Evolutionary conservation across 2,888 invertebrate genomes (phyloP).

Genomic region (Vandiemenella viatica): DNA sequence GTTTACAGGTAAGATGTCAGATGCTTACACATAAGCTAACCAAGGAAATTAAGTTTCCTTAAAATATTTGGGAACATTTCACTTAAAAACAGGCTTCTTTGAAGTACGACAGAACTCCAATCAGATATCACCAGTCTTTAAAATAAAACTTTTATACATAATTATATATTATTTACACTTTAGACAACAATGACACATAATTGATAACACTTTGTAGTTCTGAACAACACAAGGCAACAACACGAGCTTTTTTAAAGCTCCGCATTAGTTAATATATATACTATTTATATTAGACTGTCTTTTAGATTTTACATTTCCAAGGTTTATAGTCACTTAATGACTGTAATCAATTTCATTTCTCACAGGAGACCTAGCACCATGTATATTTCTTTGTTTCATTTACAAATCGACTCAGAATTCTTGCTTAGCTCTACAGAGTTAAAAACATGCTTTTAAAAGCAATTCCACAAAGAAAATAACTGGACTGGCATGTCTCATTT

Average conservation of each 20-base stretch:
- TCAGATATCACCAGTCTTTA: constrained; percentile 12
- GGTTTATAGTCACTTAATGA: constrained; percentile 12
- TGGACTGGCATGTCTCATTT: neutral
- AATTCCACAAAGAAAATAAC: neutral
- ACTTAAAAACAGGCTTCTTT: constrained; percentile 1
- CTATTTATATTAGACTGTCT: constrained; percentile 7
- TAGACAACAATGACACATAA: constrained; percentile 13
- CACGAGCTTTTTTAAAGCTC: constrained; percentile 14
- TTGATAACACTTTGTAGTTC: constrained; percentile 13
- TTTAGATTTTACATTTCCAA: constrained; percentile 3
- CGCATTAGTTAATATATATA: constrained; percentile 7
- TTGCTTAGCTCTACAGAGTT: neutral
- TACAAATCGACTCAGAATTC: neutral
- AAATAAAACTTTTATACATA: constrained; percentile 6
- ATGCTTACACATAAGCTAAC: too few species aligned
- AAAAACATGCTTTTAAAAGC: neutral
- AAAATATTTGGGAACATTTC: neutral
- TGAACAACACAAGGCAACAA: constrained; percentile 16
- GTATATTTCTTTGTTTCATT: constrained; percentile 8
- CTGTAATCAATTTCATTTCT: constrained; percentile 9
- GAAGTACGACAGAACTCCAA: constrained; percentile 9
- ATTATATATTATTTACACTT: constrained; percentile 13
- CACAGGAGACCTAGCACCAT: constrained; percentile 14
- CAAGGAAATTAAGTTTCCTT: neutral
- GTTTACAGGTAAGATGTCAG: too few species aligned